phyloP scores from a whole-genome alignment of 2,113 vertebrate species.

The Chauna torquata region DNA sequence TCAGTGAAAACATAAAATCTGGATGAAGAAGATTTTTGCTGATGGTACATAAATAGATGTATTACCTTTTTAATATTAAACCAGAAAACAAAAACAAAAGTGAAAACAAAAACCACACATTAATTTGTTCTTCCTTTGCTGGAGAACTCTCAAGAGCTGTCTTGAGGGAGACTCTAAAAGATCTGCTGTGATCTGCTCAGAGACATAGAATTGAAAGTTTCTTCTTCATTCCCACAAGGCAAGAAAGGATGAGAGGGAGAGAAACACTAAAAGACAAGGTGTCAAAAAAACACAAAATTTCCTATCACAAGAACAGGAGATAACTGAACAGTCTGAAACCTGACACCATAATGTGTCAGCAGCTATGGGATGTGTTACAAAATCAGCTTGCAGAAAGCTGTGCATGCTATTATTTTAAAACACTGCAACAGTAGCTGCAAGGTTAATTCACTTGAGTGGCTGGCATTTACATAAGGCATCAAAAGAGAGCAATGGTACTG shows the following conservation, averaged over 20 bases:
- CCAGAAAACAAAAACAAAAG: background rate
- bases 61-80: background rate
- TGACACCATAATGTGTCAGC: background rate
- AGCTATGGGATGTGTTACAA: background rate
- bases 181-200: background rate
- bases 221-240: background rate
- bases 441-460: background rate
- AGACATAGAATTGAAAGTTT: background rate
- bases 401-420: background rate
- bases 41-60: background rate
- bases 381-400: background rate
- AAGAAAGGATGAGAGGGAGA: background rate
- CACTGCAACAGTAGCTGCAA: background rate
- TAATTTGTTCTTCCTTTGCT: background rate
- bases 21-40: background rate
- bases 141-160: background rate
- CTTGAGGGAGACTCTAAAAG: background rate
- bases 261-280: slow-evolving; percentile 26
- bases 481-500: background rate
- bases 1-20: background rate
- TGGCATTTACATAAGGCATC: background rate
- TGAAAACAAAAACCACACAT: background rate
- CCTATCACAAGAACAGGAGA: slow-evolving; percentile 1
- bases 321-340: slow-evolving; percentile 5
- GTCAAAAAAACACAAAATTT: slow-evolving; percentile 28